Conservation (phyloP, 2,888 invertebrate species). For the Teleiodes luculella region DNA sequence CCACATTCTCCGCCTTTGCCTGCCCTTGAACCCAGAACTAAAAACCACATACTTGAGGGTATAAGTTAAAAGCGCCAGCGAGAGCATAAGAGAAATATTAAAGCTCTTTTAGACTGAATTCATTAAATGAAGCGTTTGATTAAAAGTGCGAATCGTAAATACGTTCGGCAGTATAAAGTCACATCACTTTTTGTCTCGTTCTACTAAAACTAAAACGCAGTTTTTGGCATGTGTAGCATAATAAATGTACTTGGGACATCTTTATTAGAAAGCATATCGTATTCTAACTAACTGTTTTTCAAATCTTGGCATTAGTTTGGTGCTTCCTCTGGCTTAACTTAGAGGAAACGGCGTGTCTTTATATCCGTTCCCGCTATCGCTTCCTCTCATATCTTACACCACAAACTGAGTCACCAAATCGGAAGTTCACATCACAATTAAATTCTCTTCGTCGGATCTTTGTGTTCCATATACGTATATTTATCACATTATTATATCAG, state of each 20-base stretch:
- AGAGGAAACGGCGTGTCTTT: too few species aligned
- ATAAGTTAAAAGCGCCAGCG: conserved; percentile 26
- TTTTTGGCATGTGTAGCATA: too few species aligned
- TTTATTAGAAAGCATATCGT: too few species aligned
- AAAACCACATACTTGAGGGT: conserved; percentile 17
- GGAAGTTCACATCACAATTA: conserved; percentile 57
- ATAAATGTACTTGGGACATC: too few species aligned
- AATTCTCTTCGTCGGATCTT: conserved; percentile 46
- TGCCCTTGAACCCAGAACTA: conserved; percentile 60
- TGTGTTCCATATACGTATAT: conserved; percentile 35
- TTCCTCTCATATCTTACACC: conserved; percentile 23
- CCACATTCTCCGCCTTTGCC: conserved; percentile 52
- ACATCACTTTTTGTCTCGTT: too few species aligned
- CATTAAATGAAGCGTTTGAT: too few species aligned
- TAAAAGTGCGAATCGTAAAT: too few species aligned
- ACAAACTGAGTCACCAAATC: conserved; percentile 39
- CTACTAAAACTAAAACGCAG: too few species aligned
- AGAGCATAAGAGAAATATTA: background rate
- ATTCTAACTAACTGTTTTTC: too few species aligned
- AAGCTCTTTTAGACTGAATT: background rate
- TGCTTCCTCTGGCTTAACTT: too few species aligned
- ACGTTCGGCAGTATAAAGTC: too few species aligned
- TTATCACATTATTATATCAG: conserved; percentile 12
- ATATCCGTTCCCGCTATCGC: conserved; percentile 21
- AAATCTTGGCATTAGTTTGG: too few species aligned